phyloP scores from a whole-genome alignment of 2,888 invertebrate species.

The Galerucella calmariensis region DNA sequence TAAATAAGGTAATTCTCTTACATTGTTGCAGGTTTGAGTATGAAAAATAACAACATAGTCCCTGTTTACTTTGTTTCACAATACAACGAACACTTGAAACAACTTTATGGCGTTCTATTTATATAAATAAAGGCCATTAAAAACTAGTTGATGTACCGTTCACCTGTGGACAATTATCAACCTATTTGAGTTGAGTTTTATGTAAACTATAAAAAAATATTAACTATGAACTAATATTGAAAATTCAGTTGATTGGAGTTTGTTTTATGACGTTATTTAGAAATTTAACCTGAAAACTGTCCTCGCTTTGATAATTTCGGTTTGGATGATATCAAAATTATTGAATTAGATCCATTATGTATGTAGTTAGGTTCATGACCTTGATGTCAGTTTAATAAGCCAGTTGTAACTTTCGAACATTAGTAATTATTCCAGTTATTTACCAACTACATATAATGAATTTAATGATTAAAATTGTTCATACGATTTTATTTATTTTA shows the following conservation, averaged over 20 bases:
- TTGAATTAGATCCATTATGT: background rate
- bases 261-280: background rate
- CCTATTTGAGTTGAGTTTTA: background rate
- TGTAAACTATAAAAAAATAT: background rate
- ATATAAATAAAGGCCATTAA: background rate
- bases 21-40: background rate
- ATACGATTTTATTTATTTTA: too few species aligned
- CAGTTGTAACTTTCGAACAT: background rate
- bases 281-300: background rate
- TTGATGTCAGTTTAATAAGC: background rate
- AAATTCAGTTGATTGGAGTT: background rate
- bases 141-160: background rate
- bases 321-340: background rate
- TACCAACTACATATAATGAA: too few species aligned
- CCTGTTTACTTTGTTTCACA: background rate
- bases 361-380: background rate
- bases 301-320: background rate
- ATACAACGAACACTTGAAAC: background rate
- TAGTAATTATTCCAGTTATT: background rate
- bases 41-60: background rate
- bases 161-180: constrained; percentile 5
- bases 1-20: background rate
- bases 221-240: background rate
- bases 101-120: background rate
- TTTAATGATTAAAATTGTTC: too few species aligned